phyloP scores from a whole-genome alignment of 2,797 vertebrate species.

The Silurus aristotelis region DNA sequence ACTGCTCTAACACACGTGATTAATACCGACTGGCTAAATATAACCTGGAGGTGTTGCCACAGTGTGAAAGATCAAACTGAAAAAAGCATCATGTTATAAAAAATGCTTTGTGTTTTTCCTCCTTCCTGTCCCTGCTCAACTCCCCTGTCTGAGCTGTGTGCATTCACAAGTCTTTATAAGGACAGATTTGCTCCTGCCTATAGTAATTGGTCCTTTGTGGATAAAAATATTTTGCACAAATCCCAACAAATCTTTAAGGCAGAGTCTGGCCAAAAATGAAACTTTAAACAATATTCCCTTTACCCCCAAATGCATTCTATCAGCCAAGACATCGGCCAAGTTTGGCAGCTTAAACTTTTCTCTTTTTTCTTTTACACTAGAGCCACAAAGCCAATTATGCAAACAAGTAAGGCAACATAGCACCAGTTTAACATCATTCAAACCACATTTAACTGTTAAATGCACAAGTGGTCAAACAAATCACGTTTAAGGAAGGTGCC shows the following conservation, averaged over 20 bases:
- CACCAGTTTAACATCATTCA: slow-evolving; percentile 9
- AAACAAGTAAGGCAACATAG: background rate
- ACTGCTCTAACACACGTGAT: background rate
- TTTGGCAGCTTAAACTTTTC: background rate
- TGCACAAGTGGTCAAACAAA: slow-evolving; percentile 14
- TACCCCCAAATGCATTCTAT: slow-evolving; percentile 1
- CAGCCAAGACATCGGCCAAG: slow-evolving; percentile 28
- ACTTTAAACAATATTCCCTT: slow-evolving; percentile 19
- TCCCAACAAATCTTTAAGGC: background rate
- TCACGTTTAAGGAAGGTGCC: background rate
- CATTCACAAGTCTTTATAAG: slow-evolving; percentile 1
- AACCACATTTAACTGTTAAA: slow-evolving; percentile 4
- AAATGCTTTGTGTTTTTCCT: slow-evolving; percentile 25
- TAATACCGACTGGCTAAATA: slow-evolving; percentile 31
- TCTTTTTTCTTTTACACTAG: background rate
- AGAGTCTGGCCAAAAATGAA: slow-evolving; percentile 11
- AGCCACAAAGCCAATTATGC: slow-evolving; percentile 22
- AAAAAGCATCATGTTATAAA: slow-evolving; percentile 30
- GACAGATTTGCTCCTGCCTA: background rate
- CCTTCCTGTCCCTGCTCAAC: slow-evolving; percentile 13
- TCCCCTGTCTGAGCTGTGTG: background rate
- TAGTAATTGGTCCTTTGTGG: slow-evolving; percentile 10
- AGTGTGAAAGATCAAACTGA: slow-evolving; percentile 21
- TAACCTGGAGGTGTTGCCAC: slow-evolving; percentile 21
- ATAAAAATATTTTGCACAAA: background rate